A percentile compares a stretch with the other conserved stretches of the same genome.
phyloP scores from a whole-genome alignment of 2,113 vertebrate genomes.

The Brachirus orientalis region DNA sequence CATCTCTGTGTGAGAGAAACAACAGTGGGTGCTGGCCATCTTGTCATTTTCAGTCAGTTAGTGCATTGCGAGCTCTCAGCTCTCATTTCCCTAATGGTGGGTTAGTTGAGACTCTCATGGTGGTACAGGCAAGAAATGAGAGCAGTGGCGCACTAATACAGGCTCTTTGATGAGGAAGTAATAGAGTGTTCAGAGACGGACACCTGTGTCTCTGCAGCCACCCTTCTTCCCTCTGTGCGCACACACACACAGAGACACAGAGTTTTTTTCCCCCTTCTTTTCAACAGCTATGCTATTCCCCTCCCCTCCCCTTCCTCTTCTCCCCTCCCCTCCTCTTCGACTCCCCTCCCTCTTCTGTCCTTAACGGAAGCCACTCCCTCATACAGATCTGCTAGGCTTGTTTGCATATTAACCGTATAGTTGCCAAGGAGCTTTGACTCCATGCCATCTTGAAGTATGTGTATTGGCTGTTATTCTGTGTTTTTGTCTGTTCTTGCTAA shows the following conservation, averaged over 20 bases:
- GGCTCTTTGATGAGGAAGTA: slow-evolving; percentile 68
- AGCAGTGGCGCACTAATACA: slow-evolving; percentile 47
- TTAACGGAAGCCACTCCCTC: slow-evolving; percentile 71
- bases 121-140: slow-evolving; percentile 44
- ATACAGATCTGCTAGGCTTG: slow-evolving; percentile 56
- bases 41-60: slow-evolving; percentile 40
- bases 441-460: slow-evolving; percentile 64
- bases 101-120: slow-evolving; percentile 44
- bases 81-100: slow-evolving; percentile 63
- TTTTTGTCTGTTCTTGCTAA: background rate
- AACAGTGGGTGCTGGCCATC: slow-evolving; percentile 24
- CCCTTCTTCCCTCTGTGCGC: slow-evolving; percentile 15
- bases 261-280: slow-evolving; percentile 41
- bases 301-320: slow-evolving; percentile 51
- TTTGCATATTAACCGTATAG: slow-evolving; percentile 86
- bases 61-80: slow-evolving; percentile 21
- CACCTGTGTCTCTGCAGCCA: slow-evolving; percentile 71
- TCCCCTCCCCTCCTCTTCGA: slow-evolving; percentile 37
- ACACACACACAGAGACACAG: background rate
- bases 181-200: slow-evolving; percentile 66
- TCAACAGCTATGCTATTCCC: slow-evolving; percentile 38
- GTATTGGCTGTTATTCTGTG: slow-evolving; percentile 4
- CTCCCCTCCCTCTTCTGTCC: slow-evolving; percentile 49
- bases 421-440: slow-evolving; percentile 71
- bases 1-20: slow-evolving; percentile 5